Conservation (phyloP, 2,888 invertebrate species). For the Agrypnus murinus region DNA sequence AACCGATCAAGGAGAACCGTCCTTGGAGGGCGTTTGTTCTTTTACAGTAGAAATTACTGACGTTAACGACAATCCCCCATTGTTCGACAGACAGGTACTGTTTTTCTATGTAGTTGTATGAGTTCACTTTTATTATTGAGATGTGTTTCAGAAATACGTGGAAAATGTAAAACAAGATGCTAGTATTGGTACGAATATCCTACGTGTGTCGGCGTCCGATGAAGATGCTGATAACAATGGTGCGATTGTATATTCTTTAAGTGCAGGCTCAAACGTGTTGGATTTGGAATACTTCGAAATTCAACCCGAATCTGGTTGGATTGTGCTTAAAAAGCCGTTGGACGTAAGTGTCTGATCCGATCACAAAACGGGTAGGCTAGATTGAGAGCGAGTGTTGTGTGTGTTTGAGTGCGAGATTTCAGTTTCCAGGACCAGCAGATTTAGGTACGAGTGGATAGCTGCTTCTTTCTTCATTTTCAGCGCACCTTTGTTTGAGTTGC, state of each 20-base stretch:
- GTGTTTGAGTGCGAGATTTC: conserved; percentile 50
- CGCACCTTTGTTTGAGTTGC: conserved; percentile 84
- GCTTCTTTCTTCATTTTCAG: conserved; percentile 82
- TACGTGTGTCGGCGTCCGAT: conserved; percentile 96
- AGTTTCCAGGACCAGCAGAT: conserved; percentile 50
- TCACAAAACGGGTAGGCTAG: conserved; percentile 56
- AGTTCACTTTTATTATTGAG: neutral
- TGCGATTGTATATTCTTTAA: conserved; percentile 93
- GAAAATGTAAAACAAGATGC: conserved; percentile 98
- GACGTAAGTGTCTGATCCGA: conserved; percentile 87
- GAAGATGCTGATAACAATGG: conserved; percentile 98
- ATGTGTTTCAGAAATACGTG: conserved; percentile 88
- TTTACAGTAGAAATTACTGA: conserved; percentile 98
- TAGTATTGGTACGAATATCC: conserved; percentile 94
- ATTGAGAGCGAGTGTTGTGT: conserved; percentile 51
- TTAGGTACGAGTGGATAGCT: conserved; percentile 64
- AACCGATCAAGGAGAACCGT: conserved; percentile 98
- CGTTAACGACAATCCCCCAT: conserved; percentile 96
- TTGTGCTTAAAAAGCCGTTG: conserved; percentile 94
- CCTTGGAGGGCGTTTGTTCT: conserved; percentile 97
- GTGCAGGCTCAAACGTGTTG: conserved; percentile 90
- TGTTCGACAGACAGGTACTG: conserved; percentile 94
- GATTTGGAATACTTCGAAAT: conserved; percentile 97
- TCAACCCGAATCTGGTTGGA: conserved; percentile 98
- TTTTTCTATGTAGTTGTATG: neutral